Evolutionary conservation across 2,888 invertebrate genomes (phyloP).

Genomic region (Acanthococcus lagerstroemiae): DNA sequence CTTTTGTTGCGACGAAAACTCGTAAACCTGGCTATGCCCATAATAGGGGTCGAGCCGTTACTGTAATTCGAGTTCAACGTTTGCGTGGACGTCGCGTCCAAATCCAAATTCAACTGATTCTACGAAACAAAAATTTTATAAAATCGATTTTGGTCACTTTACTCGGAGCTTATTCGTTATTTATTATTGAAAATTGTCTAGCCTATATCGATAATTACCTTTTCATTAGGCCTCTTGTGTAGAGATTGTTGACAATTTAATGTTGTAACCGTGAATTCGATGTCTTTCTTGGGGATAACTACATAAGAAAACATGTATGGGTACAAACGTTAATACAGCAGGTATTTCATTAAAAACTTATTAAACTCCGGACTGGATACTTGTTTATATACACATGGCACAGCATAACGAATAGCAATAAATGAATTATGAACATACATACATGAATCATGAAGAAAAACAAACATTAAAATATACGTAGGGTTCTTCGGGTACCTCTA

Average conservation of each 20-base stretch:
- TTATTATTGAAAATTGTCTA: too few species aligned
- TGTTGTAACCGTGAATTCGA: slow-evolving; percentile 79
- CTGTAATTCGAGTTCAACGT: slow-evolving; percentile 20
- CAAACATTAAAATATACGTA: too few species aligned
- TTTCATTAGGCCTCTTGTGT: too few species aligned
- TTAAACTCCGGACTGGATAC: too few species aligned
- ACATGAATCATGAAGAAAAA: too few species aligned
- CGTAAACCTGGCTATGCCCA: slow-evolving; percentile 21
- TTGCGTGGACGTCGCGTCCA: slow-evolving; percentile 26
- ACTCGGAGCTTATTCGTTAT: background rate
- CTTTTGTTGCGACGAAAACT: slow-evolving; percentile 24
- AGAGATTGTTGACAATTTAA: slow-evolving; percentile 61
- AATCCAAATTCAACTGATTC: slow-evolving; percentile 23
- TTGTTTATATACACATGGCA: too few species aligned
- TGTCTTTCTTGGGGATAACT: slow-evolving; percentile 59
- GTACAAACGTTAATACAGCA: too few species aligned
- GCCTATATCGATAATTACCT: too few species aligned
- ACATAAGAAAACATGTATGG: slow-evolving; percentile 59
- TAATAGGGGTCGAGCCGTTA: slow-evolving; percentile 22
- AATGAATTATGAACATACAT: too few species aligned
- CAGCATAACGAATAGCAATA: too few species aligned
- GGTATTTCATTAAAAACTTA: too few species aligned
- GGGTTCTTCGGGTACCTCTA: too few species aligned
- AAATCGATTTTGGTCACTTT: background rate
- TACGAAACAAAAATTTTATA: background rate